Base-by-base conservation (phyloP, 2,797 vertebrate genomes). In the Euthynnus affinis region DNA sequence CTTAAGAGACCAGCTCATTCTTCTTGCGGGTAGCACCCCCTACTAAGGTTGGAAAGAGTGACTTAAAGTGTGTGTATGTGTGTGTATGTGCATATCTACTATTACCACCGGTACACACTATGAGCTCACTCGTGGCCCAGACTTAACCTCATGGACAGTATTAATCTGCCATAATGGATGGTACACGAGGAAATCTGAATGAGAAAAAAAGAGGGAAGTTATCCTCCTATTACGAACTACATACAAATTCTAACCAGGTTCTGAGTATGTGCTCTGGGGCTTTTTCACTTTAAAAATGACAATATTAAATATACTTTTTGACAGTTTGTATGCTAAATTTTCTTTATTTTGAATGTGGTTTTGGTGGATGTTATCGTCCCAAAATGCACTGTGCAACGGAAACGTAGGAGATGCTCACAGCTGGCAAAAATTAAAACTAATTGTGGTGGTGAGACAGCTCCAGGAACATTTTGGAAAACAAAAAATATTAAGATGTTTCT, bases 41-140 rank as follows among this genome's bases (percentile, higher is more conserved):
- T 74, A n/a, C 84, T 69, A 85, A 82, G 85, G 77, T 83, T 80
- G 89, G 87, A 92, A 93, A 89, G 63, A 78, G 56, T 88, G 85
- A 90, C 56, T 79, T 62, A 70, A 32, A 67, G 44, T 55, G 46
- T 49, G 46, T 49, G 17, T 48, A 3, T 67, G 53, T 34, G 27
- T 29, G 27, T 29, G 27, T 29, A 29, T 67, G 53, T 34, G 64
- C 52, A 22, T 7, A 23, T 81, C 57, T 59, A 15, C 52, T 65
- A 64, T 88, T 71, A 77, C 37, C 48, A 29, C 22, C 60, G 56
- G 56, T 70, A 59, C 65, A n/a, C 22, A 58, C 73, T 83, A 18
- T 79, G 80, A 88, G 70, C 71, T 87, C 71, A 81, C 60, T 83
- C 62, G 56, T 42, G 56, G 59, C 79, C 81, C 66, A 83, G 79